Percentiles rank a stretch among this genome's conserved stretches.
Conservation (phyloP, 2,888 invertebrate genomes). For the Drosophila austrosaltans region DNA sequence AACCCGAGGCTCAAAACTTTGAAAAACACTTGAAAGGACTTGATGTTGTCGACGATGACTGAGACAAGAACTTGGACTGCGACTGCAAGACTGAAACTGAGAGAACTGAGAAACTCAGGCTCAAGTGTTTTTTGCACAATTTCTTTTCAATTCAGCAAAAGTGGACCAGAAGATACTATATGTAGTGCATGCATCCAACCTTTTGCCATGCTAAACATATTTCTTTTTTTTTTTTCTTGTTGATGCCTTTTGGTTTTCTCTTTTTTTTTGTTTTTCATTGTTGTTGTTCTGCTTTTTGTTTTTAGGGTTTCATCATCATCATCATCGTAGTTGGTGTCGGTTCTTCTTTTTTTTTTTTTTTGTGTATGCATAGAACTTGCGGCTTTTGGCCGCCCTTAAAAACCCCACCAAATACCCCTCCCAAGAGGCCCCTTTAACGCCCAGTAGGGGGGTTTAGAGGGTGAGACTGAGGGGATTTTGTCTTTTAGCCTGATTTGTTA, state of each 20-base stretch:
- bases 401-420: constrained; percentile 30
- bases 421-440: constrained; percentile 30
- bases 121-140: constrained; percentile 77
- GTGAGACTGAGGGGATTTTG: constrained; percentile 47
- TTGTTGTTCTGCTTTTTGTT: constrained; percentile 60
- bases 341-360: constrained; percentile 34
- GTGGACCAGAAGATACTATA: constrained; percentile 64
- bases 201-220: constrained; percentile 61
- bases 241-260: constrained; percentile 4
- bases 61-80: constrained; percentile 27
- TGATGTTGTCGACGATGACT: constrained; percentile 35
- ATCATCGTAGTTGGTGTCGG: constrained; percentile 47
- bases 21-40: constrained; percentile 66
- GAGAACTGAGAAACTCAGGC: constrained; percentile 46
- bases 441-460: constrained; percentile 3
- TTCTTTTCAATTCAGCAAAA: constrained; percentile 77
- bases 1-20: constrained; percentile 68
- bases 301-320: constrained; percentile 55
- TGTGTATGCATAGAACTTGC: constrained; percentile 74
- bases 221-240: constrained; percentile 19
- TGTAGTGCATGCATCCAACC: constrained; percentile 13
- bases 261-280: constrained; percentile 25
- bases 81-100: neutral
- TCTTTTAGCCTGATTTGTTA: constrained; percentile 77
- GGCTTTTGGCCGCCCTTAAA: constrained; percentile 66